Evolutionary conservation across 2,797 vertebrate genomes (phyloP), one percentile per base, ranked within the genome.

Genomic region (Ibycter americanus): DNA sequence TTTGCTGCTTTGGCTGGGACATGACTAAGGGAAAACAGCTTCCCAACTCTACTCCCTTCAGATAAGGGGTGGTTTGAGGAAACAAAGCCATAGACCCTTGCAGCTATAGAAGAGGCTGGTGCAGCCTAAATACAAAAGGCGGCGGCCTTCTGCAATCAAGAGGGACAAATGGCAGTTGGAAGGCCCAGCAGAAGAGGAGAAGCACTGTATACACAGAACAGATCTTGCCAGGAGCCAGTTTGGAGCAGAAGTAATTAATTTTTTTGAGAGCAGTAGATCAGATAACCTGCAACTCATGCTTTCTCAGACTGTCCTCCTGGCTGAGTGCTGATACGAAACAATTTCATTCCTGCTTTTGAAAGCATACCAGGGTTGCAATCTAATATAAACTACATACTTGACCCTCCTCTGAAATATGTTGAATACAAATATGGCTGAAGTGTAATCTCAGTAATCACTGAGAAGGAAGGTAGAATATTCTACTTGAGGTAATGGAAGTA

Each of bases 391-490:
- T n/a, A 12, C 34, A 8, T 56, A 40, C 56, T 76, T 90, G 72
- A 78, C 65, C 56, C 59, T 80, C 44, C 62, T 87, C 55, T 79
- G 81, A 76, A 83, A 73, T 51, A 74, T 4, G 32, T 65, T 83
- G 46, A 67, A 56, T 78, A 23, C 32, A 26, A 2, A 0, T 77
- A 6, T n/a, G 25, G 52, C 68, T 94, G 83, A 80, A 72, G 15
- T 62, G 26, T 88, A 74, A 74, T 89, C 87, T 83, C 51, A 15
- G 62, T 74, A 72, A 47, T 70, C 72, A 20, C 11, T 22, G 70
- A 74, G 65, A 81, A 86, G 44, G 79, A 94, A 90, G 83, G 62
- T 79, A 14, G 83, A 93, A 88, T 79, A 83, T 91, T 95, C 89
- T 85, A 62, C 87, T 68, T 66, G 54, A 89, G 73, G 76, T 87